Evolutionary conservation across 2,888 invertebrate genomes (phyloP), one percentile per base, ranked within the genome.

Genomic region (Bembecia ichneumoniformis): DNA sequence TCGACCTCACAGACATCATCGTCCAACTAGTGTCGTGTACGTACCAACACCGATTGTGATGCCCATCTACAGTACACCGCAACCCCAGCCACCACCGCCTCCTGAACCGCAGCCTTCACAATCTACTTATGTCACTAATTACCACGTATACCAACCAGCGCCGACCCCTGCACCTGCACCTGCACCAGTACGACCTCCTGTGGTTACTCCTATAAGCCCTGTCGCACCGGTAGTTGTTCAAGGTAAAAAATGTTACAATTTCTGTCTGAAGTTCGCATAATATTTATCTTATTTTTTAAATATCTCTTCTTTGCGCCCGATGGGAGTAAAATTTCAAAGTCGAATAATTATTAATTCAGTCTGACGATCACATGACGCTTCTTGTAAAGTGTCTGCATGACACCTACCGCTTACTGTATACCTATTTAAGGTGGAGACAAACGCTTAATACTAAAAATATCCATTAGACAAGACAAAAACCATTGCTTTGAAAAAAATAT

Each of bases 31-130:
- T 49, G 44, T 66, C 50, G 54, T 78, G 0, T 83, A 77, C 60
- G 60, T 83, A n/a, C 81, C 82, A 0, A 55, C 82, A 0, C 81
- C 82, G 0, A 70, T 82, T 7, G 70, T 81, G 72, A 74, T 82
- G 77, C 82, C 83, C 1, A 55, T 70, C 49, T 79, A 77, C 60
- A 74, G 68, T 0, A 74, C 68, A 3, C 64, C 59, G 2, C 63
- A 60, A 2, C 65, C 58, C 3, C 64, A 48, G 28, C 51, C 52
- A 2, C 62, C 62, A 3, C 57, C 57, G 5, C 58, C 51, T 9
- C 45, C 53, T 5, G 28, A 28, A 28, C 28, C 28, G 9, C 28
- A 28, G 28, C 28, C 28, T 7, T 7, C 28, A 28, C 64, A 71
- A 45, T 73, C 81, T 0, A 74, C 76, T 0, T 74, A 71, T 55